phyloP scores from a whole-genome alignment of 2,797 vertebrate species.

The Xiphophorus birchmanni region DNA sequence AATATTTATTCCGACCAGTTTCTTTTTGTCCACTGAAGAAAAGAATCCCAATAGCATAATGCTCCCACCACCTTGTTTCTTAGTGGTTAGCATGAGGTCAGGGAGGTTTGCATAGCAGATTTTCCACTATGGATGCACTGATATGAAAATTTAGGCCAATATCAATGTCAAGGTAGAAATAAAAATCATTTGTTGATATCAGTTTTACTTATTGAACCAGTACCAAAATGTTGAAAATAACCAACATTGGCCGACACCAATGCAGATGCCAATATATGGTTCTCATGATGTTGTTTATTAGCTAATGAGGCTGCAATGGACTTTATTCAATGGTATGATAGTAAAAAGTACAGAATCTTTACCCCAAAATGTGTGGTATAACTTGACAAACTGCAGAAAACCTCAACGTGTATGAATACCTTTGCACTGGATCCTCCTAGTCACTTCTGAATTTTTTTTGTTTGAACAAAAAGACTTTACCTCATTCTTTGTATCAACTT shows the following conservation, averaged over 20 bases:
- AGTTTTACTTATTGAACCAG: too few relatives aligned
- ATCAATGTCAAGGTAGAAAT: too few relatives aligned
- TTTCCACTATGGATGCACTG: neutral
- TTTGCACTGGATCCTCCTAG: slow-evolving; percentile 3
- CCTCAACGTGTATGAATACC: neutral
- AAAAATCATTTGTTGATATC: too few relatives aligned
- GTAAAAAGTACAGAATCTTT: neutral
- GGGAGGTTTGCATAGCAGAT: neutral
- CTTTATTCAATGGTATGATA: neutral
- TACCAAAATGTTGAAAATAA: too few relatives aligned
- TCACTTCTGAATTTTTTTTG: neutral
- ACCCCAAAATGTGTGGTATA: too few relatives aligned
- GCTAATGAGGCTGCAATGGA: neutral
- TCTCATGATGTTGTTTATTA: neutral
- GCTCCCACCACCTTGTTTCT: neutral
- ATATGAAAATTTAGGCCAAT: too few relatives aligned
- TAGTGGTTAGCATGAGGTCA: neutral
- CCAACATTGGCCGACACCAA: too few relatives aligned
- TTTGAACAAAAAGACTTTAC: slow-evolving; percentile 36
- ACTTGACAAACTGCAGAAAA: neutral
- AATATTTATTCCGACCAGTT: neutral
- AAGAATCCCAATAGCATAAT: neutral
- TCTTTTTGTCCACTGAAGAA: neutral
- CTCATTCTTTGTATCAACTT: slow-evolving; percentile 55
- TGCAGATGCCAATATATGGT: neutral